Conservation (phyloP, 2,113 vertebrate genomes). For the Notothenia rossii region DNA sequence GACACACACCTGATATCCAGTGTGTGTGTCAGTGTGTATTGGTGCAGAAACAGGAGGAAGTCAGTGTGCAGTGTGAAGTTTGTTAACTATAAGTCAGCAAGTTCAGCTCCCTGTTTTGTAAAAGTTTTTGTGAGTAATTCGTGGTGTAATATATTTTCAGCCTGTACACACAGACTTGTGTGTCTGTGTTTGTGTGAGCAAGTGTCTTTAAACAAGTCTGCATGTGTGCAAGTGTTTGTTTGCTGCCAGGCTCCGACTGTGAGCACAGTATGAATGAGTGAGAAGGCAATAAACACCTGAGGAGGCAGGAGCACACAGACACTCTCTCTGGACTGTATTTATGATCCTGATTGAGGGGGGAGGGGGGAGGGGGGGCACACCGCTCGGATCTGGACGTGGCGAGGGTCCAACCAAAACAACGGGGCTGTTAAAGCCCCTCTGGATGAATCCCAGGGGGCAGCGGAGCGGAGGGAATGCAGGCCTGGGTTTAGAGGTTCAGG, state of each 20-base stretch:
- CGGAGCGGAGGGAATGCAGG: slow-evolving; percentile 64
- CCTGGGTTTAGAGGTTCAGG: slow-evolving; percentile 77
- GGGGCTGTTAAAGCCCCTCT: slow-evolving; percentile 62
- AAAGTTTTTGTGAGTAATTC: slow-evolving; percentile 9
- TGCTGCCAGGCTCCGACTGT: slow-evolving; percentile 53
- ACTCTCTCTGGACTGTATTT: slow-evolving; percentile 58
- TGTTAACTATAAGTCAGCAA: slow-evolving; percentile 28
- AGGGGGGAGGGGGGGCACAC: slow-evolving; percentile 5
- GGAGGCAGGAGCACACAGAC: slow-evolving; percentile 69
- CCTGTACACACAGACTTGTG: slow-evolving; percentile 16
- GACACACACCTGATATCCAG: slow-evolving; percentile 35
- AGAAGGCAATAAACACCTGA: slow-evolving; percentile 73
- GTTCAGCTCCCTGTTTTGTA: not conserved
- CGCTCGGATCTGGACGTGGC: slow-evolving; percentile 59
- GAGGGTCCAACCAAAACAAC: slow-evolving; percentile 73
- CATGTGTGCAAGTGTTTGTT: slow-evolving; percentile 38
- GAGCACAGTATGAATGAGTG: slow-evolving; percentile 65
- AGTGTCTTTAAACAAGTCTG: slow-evolving; percentile 40
- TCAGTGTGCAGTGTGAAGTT: slow-evolving; percentile 18
- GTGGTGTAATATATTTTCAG: slow-evolving; percentile 5
- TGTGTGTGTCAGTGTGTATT: slow-evolving; percentile 4
- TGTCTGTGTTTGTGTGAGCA: slow-evolving; percentile 46
- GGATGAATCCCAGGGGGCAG: slow-evolving; percentile 67
- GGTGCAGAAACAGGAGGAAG: slow-evolving; percentile 1
- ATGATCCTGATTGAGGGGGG: slow-evolving; percentile 36